Evolutionary conservation across 2,113 vertebrate species (phyloP), one percentile per base, ranked within the genome.

Genomic region (Sceloporus undulatus): DNA sequence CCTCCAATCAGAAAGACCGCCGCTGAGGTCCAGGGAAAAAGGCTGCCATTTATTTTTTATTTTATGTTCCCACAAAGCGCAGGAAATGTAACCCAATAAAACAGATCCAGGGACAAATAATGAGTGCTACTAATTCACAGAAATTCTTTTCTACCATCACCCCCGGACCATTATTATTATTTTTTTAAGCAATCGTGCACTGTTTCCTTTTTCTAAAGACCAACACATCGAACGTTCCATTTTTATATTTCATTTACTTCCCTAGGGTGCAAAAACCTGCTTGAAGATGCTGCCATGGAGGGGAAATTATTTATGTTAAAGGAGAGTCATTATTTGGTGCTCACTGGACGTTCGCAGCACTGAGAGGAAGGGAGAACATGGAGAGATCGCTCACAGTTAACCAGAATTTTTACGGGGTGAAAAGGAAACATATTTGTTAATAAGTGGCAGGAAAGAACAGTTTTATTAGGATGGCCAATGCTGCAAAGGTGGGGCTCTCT

Each of bases 291-390:
- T 88, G 92, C 91, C 66, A 85, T 95, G 92, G 83, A 95, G 95
- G 96, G 95, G 92, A 95, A 92, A 97, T 96, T 96, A 96, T 97
- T 96, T 96, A 96, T 96, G 95, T 95, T 95, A 94, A 94, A 93
- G 94, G 91, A 88, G 85, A 95, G 95, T 96, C 95, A 94, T 96
- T 97, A 95, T 96, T 96, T 90, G 85, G 91, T 94, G 94, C 92
- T 94, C 85, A 87, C 87, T 34, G 88, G 93, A 89, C 90, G 73
- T 54, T 52, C 59, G 23, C 9, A 56, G 14, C 68, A 71, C 27
- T 11, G 21, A 25, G 3, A 3, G 82, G 38, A 34, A n/a, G 19
- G 23, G 59, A 2, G 3, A 6, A 5, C 18, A 18, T 6, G 9
- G 1, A 66, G 66, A 82, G 13, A 62, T 62, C 59, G 59, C 59